Base-by-base conservation (phyloP, 2,888 invertebrate genomes). In the Xylophagus ater region DNA sequence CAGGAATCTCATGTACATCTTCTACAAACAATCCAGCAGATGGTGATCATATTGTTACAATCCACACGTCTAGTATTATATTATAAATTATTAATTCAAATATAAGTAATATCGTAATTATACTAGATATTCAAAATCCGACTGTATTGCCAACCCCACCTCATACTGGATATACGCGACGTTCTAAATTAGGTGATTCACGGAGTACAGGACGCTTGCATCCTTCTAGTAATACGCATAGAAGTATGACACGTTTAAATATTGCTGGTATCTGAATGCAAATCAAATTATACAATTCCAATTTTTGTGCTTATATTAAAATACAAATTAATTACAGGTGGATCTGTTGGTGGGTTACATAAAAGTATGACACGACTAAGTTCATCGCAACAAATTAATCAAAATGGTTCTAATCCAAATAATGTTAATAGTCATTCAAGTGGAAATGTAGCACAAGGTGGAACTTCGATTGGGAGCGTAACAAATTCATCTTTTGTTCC, bases 351-450 rank as follows among this genome's bases (percentile, higher is more conserved):
- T 7, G 84, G 83, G 1, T 67, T 84, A 4, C 83, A 84, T 58
- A 84, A 83, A 58, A 84, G 84, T 57, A 83, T 85, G 83, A 84
- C 84, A 7, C 72, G 83, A 25, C 59, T 85, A 43, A 82, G 82
- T 44, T 81, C 81, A 10, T 82, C 82, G 26, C 81, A 84, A 56
- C 78, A 80, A 58, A 81, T 81, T 50, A 80, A 81, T 56, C 38
- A 70, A 41, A 72, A 70, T n/a, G 67, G 68, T 37, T 53, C 57
- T n/a, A 57, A 51, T 41, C 52, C 53, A 15, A 53, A 52, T 36
- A 47, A 47, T 41, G 42, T 43, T 35, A 52, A 53, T 40, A 48
- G 45, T 43, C 56, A 52, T 40, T 60, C 60, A 37, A 62, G 57
- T 39, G 54, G 60, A 54, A 44, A 60, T 48, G 59, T 63, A 13